Percentiles rank a stretch among this genome's conserved stretches.
Evolutionary conservation across 2,888 invertebrate species (phyloP).

Genomic region (Allolobophora icterica): DNA sequence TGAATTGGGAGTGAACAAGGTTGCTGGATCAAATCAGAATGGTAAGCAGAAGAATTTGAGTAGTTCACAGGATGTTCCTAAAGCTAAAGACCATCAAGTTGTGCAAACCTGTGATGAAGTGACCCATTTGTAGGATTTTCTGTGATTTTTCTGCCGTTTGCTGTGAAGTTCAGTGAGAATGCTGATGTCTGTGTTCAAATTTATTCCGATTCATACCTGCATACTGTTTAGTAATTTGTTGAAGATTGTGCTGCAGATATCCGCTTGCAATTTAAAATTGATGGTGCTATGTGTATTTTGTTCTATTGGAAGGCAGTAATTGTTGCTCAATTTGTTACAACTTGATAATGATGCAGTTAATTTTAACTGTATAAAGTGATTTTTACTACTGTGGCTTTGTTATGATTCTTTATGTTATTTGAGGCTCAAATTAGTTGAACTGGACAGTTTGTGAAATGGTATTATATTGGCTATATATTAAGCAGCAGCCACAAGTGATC

Average conservation of each 20-base stretch:
- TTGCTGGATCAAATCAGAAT: background rate
- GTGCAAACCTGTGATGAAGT: conserved; percentile 8
- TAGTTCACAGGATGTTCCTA: background rate
- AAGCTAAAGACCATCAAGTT: background rate
- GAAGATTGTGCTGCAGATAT: background rate
- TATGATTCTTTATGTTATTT: background rate
- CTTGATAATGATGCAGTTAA: background rate
- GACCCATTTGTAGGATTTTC: background rate
- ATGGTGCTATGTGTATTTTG: conserved; percentile 17
- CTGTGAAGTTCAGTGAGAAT: background rate
- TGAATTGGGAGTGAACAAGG: background rate
- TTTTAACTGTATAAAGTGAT: background rate
- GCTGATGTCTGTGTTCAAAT: background rate
- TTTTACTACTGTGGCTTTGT: background rate
- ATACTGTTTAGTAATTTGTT: background rate
- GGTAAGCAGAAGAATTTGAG: background rate
- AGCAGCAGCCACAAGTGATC: background rate
- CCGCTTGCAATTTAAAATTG: background rate
- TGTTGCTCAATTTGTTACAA: conserved; percentile 9
- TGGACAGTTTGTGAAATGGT: background rate
- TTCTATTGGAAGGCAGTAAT: background rate
- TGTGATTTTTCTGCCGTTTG: background rate
- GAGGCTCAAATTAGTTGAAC: background rate
- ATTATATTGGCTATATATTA: background rate
- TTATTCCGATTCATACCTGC: background rate